Base-by-base conservation (phyloP, 2,888 invertebrate genomes). In the Eucera pruinosa region DNA sequence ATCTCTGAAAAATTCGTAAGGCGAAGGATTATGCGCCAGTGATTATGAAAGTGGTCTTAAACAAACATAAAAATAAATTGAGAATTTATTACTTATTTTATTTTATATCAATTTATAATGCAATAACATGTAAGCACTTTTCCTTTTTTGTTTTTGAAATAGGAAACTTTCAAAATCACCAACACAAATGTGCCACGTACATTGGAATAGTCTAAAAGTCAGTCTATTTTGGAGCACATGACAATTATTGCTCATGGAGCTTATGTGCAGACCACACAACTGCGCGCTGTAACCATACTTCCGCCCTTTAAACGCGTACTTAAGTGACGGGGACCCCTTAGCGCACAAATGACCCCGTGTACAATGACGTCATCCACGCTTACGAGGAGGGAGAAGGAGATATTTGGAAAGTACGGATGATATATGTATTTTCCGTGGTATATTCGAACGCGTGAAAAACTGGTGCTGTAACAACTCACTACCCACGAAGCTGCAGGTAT, bases 221-320 rank as follows among this genome's bases (percentile, higher is more conserved):
- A 43, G 45, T 36, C 7, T 33, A 39, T 58, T 75, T 69, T 27
- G 3, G 47, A 15, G 11, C 15, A 27, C 0, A 18, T 18, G 25
- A 45, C 13, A 18, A 69, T 61, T 9, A 30, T 66, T 54, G 45
- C 57, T 69, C 25, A 18, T 13, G 41, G 18, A 36, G 61, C 20
- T 54, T 68, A 25, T 48, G 60, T 23, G 20, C 50, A 47, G 27
- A 50, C 27, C 23, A 25, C 61, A 45, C 64, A 47, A 66, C 27
- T 68, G 71, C 41, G 71, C 70, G 68, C 74, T 71, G 64, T 80
- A 83, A 85, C 78, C 65, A 68, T 54, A 65, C 73, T 85, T 84
- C 84, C 84, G 81, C 78, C 76, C 81, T 85, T 84, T 85, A 84
- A 84, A 69, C 68, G 69, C 72, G 62, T 64, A 74, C 78, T 75